These are phyloP conservation scores for Orius laevigatus DNA, from an alignment of 1,140 invertebrate species.

Conservation along the genomic window DNA sequence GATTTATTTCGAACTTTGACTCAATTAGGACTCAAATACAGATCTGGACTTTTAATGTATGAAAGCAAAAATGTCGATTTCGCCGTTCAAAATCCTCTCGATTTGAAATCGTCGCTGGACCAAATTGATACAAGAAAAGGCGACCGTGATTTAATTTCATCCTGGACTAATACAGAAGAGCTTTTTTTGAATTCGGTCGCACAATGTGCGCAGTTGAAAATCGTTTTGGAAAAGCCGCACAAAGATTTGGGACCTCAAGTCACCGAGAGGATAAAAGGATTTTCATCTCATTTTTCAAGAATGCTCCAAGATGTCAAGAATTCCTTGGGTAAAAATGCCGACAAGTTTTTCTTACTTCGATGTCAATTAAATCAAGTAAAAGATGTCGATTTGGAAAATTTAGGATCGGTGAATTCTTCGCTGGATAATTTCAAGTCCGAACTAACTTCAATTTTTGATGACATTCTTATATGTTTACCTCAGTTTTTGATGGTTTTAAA, in stretches of 20 bases:
- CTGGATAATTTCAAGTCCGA: background rate
- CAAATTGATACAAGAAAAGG: conserved; percentile 33
- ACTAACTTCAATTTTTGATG: conserved; percentile 24
- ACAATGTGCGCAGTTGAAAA: conserved; percentile 45
- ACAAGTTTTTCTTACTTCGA: conserved; percentile 26
- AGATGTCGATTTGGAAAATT: conserved; percentile 18
- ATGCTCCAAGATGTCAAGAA: conserved; percentile 29
- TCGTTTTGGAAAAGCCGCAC: conserved; percentile 40
- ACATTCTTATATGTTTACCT: conserved; percentile 33
- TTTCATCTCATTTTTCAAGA: conserved; percentile 44
- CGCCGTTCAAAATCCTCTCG: conserved; percentile 36
- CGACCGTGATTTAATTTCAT: conserved; percentile 35
- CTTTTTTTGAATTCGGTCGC: conserved; percentile 60
- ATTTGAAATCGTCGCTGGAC: conserved; percentile 34
- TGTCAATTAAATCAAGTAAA: conserved; percentile 5
- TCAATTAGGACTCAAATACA: conserved; percentile 60
- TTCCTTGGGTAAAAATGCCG: conserved; percentile 24
- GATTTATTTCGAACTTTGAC: conserved; percentile 67
- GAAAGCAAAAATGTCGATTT: conserved; percentile 27
- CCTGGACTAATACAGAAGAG: conserved; percentile 57
- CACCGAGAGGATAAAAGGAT: conserved; percentile 71
- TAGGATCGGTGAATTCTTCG: too few species aligned
- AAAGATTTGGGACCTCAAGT: conserved; percentile 64
- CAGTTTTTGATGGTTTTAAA: conserved; percentile 41
- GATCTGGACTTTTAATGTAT: conserved; percentile 45